A percentile compares a stretch with the other conserved stretches of the same genome.
These are phyloP conservation scores for Tupaia tana DNA, from an alignment of 2,113 vertebrate species.

Conservation along the genomic window DNA sequence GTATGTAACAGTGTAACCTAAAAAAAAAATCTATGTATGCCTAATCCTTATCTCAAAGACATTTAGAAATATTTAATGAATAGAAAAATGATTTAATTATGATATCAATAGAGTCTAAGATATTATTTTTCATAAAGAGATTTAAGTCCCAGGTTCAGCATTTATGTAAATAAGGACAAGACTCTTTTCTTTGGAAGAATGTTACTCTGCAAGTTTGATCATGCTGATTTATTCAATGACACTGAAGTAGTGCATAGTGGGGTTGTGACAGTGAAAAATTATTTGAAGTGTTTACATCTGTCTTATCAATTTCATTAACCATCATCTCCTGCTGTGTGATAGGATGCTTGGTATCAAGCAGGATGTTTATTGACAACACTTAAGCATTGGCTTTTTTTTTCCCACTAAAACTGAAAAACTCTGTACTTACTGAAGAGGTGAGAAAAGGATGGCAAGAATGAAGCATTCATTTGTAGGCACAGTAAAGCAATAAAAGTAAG, in stretches of 20 bases:
- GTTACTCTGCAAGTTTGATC: conserved; percentile 15
- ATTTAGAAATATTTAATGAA: too few species aligned
- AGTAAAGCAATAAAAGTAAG: background rate
- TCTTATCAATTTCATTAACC: conserved; percentile 65
- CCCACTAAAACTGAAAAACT: background rate
- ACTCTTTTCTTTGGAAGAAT: conserved; percentile 47
- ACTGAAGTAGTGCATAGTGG: background rate
- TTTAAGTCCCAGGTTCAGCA: conserved; percentile 1
- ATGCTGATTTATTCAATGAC: conserved; percentile 47
- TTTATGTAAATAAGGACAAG: conserved; percentile 33
- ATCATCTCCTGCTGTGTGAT: conserved; percentile 58
- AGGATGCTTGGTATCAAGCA: conserved; percentile 12
- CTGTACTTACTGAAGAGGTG: background rate
- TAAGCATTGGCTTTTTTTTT: background rate
- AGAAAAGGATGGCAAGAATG: conserved; percentile 7
- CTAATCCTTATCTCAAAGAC: too few species aligned
- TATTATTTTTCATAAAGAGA: background rate
- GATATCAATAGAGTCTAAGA: conserved; percentile 9
- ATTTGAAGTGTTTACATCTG: conserved; percentile 41
- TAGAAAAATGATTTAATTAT: background rate
- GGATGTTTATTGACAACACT: conserved; percentile 56
- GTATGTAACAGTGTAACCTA: too few species aligned
- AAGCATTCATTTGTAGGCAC: background rate
- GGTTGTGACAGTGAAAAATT: conserved; percentile 10
- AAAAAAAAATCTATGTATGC: too few species aligned